Conservation (phyloP, 2,113 vertebrate species). For the Pterocles gutturalis region DNA sequence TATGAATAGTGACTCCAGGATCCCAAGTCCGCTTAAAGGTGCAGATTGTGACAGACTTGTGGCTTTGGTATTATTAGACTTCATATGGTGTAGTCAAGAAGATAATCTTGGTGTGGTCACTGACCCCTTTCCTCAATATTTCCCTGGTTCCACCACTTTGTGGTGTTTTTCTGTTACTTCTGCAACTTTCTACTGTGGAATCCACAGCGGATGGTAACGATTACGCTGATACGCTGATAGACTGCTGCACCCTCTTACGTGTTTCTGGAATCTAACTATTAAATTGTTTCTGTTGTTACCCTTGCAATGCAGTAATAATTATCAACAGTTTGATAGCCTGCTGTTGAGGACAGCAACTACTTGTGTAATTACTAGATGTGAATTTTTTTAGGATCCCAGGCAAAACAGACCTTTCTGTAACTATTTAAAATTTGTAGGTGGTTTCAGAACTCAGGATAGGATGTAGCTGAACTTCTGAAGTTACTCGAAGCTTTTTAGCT, state of each 20-base stretch:
- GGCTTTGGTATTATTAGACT: neutral
- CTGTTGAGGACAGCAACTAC: neutral
- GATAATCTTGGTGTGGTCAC: neutral
- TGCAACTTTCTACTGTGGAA: rapidly evolving
- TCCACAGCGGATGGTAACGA: neutral
- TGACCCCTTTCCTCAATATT: neutral
- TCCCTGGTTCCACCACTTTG: neutral
- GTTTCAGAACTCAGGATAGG: neutral
- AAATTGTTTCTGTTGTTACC: neutral
- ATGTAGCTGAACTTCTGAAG: neutral
- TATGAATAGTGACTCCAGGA: neutral
- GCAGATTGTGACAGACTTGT: neutral
- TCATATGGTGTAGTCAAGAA: neutral
- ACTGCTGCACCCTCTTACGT: neutral
- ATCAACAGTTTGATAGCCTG: neutral
- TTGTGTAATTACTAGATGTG: neutral
- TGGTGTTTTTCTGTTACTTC: neutral
- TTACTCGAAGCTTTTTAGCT: neutral
- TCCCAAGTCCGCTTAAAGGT: neutral
- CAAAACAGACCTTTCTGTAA: neutral
- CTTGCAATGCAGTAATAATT: neutral
- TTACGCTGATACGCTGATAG: neutral
- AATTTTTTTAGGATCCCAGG: neutral
- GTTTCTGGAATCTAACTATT: neutral
- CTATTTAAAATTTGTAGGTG: neutral